Conservation (phyloP, 2,888 invertebrate species). For the Volucella inanis region DNA sequence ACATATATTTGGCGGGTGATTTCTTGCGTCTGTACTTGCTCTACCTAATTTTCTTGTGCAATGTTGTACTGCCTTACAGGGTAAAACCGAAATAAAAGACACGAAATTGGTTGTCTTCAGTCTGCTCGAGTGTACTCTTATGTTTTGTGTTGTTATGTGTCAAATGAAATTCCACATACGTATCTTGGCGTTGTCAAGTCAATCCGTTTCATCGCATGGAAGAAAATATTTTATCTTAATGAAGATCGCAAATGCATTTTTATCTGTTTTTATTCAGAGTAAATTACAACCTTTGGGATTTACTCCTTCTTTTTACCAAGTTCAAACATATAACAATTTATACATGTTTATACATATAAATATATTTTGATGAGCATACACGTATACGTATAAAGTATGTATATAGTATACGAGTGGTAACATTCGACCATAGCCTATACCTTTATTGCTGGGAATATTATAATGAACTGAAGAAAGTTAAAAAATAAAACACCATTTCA, state of each 20-base stretch:
- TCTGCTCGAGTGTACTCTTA: slow-evolving; percentile 5
- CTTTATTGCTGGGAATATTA: too few relatives aligned
- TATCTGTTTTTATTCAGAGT: background rate
- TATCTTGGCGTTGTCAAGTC: slow-evolving; percentile 62
- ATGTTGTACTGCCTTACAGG: slow-evolving; percentile 35
- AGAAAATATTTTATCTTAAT: slow-evolving; percentile 56
- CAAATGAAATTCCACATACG: slow-evolving; percentile 56
- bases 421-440: too few relatives aligned
- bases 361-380: too few relatives aligned
- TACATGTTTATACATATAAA: too few relatives aligned
- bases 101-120: slow-evolving; percentile 17
- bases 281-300: background rate
- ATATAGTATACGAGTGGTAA: too few relatives aligned
- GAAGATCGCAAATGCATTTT: slow-evolving; percentile 54
- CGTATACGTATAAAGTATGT: too few relatives aligned
- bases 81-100: slow-evolving; percentile 18
- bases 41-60: slow-evolving; percentile 56
- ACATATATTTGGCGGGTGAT: slow-evolving; percentile 30
- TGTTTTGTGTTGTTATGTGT: slow-evolving; percentile 39
- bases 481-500: too few relatives aligned
- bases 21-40: slow-evolving; percentile 49
- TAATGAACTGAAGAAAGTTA: too few relatives aligned
- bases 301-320: slow-evolving; percentile 2
- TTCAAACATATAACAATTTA: background rate
- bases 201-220: slow-evolving; percentile 55